These are phyloP conservation scores for Corythornis vintsioides DNA, from an alignment of 2,113 vertebrate genomes.

Conservation along the genomic window DNA sequence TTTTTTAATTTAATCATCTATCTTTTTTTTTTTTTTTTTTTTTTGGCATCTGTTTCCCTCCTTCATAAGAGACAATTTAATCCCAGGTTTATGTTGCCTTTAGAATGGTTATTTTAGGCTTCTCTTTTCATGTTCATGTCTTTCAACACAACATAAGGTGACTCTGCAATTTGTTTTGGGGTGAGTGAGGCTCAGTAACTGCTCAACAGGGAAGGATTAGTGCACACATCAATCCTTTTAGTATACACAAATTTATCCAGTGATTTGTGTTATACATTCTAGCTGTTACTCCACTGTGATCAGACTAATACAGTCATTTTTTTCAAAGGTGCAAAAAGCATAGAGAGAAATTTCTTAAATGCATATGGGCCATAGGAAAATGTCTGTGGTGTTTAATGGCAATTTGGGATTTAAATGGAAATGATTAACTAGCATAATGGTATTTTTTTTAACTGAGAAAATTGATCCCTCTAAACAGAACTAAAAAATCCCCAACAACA, in stretches of 20 bases:
- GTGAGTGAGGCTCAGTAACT: slow-evolving; percentile 12
- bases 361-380: background rate
- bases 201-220: background rate
- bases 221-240: background rate
- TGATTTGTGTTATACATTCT: background rate
- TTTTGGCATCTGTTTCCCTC: too few relatives aligned
- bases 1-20: background rate
- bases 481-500: background rate
- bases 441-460: background rate
- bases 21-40: background rate
- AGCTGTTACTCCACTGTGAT: background rate
- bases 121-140: background rate
- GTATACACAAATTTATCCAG: background rate
- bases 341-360: background rate
- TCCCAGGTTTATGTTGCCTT: too few relatives aligned
- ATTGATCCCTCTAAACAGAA: background rate
- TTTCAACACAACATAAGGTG: slow-evolving; percentile 1
- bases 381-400: background rate
- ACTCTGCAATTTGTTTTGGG: slow-evolving; percentile 6
- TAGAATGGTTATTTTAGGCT: too few relatives aligned
- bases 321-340: background rate
- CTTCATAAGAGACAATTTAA: too few relatives aligned
- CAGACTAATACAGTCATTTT: background rate
- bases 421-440: background rate
- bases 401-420: background rate